Conservation (phyloP, 1,140 invertebrate species). For the Archivesica marissinica region DNA sequence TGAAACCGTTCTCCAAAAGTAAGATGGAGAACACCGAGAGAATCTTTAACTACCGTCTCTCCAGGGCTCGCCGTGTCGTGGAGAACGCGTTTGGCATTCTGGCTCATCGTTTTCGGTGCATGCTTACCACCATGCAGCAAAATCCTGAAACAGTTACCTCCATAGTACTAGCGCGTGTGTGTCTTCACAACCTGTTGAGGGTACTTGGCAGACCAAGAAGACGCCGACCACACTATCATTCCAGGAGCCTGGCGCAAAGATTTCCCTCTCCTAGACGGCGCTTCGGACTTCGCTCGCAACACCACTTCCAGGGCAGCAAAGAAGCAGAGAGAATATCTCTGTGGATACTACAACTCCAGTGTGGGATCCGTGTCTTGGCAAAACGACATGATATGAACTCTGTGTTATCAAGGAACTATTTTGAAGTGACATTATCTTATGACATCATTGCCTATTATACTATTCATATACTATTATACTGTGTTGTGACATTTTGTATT, state of each 20-base stretch:
- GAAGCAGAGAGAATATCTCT: constrained; percentile 14
- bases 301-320: not conserved
- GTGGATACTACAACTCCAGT: too few species aligned
- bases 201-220: constrained; percentile 35
- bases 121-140: constrained; percentile 42
- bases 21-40: constrained; percentile 66
- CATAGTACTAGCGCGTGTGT: constrained; percentile 31
- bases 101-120: constrained; percentile 39
- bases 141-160: constrained; percentile 36
- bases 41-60: constrained; percentile 84
- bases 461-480: too few species aligned
- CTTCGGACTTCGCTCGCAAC: not conserved
- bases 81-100: constrained; percentile 81
- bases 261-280: not conserved
- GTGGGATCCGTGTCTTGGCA: constrained; percentile 49
- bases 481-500: too few species aligned
- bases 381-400: too few species aligned
- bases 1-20: constrained; percentile 77
- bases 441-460: too few species aligned
- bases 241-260: constrained; percentile 48
- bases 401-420: too few species aligned
- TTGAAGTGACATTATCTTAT: too few species aligned
- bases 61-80: constrained; percentile 75
- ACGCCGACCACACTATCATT: constrained; percentile 9
- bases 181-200: constrained; percentile 60